Evolutionary conservation across 2,888 invertebrate species (phyloP).

Genomic region (Idaea biselata): DNA sequence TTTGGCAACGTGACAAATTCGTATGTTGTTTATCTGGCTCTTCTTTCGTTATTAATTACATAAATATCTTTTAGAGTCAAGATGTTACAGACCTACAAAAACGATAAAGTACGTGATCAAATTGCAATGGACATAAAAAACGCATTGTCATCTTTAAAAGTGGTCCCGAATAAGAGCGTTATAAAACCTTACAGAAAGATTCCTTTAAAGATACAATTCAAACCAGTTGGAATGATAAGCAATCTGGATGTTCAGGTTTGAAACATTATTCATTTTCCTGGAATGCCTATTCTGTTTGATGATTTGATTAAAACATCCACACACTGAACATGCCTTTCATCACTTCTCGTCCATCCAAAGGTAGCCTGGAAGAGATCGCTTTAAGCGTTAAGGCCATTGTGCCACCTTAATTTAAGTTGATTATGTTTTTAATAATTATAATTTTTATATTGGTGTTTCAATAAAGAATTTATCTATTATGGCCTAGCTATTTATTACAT

Average conservation of each 20-base stretch:
- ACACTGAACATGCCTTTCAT: no score
- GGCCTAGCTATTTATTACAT: no score
- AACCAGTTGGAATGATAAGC: constrained; percentile 68
- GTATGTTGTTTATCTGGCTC: background rate
- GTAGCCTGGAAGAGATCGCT: no score
- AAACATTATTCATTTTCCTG: constrained; percentile 2
- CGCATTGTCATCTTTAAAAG: constrained; percentile 63
- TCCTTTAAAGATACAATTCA: constrained; percentile 68
- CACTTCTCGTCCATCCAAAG: no score
- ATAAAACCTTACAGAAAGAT: constrained; percentile 63
- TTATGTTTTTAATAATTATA: no score
- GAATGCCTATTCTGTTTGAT: background rate
- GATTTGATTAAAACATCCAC: no score
- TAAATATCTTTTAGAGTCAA: constrained; percentile 45
- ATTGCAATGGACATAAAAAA: constrained; percentile 62
- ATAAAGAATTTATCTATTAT: no score
- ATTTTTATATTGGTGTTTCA: no score
- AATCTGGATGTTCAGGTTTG: constrained; percentile 63
- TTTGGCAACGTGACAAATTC: constrained; percentile 13
- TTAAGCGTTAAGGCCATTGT: no score
- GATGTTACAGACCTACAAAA: constrained; percentile 60
- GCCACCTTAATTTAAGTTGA: no score
- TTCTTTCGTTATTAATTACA: constrained; percentile 7
- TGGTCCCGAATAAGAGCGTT: constrained; percentile 56
- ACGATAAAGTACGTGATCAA: constrained; percentile 57